Conservation (phyloP, 2,888 invertebrate species). For the Ecdyonurus torrentis region DNA sequence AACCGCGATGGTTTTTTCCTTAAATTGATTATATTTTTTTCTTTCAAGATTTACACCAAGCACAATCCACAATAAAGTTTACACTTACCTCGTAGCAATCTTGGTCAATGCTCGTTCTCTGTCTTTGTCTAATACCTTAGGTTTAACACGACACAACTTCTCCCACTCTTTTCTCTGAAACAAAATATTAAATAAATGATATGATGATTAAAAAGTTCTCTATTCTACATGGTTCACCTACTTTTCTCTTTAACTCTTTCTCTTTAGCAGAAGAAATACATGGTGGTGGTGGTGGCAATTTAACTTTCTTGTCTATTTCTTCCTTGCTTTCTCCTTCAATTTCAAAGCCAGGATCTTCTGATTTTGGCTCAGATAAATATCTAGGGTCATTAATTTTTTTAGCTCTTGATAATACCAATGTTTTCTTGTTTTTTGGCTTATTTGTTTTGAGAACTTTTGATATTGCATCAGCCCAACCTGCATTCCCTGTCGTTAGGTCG, state of each 20-base stretch:
- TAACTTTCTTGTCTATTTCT: slow-evolving; percentile 22
- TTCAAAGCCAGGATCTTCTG: slow-evolving; percentile 41
- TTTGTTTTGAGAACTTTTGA: slow-evolving; percentile 57
- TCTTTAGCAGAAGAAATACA: slow-evolving; percentile 13
- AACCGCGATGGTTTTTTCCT: too few relatives aligned
- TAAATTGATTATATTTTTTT: too few relatives aligned
- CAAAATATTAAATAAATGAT: too few relatives aligned
- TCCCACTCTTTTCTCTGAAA: slow-evolving; percentile 43
- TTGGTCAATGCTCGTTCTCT: slow-evolving; percentile 58
- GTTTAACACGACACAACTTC: slow-evolving; percentile 50
- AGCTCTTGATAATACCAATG: slow-evolving; percentile 59
- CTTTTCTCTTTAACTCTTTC: slow-evolving; percentile 18
- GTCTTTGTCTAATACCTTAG: slow-evolving; percentile 55
- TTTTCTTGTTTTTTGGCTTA: slow-evolving; percentile 57
- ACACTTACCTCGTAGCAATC: slow-evolving; percentile 56
- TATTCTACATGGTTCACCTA: too few relatives aligned
- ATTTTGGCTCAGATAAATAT: slow-evolving; percentile 24
- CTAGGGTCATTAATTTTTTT: slow-evolving; percentile 46
- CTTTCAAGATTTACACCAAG: too few relatives aligned
- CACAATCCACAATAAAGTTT: too few relatives aligned
- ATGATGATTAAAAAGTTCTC: too few relatives aligned
- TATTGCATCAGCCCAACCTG: slow-evolving; percentile 70
- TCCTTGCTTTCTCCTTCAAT: slow-evolving; percentile 41
- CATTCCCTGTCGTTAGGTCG: slow-evolving; percentile 26
- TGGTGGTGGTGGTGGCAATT: slow-evolving; percentile 10